A percentile compares a stretch with the other conserved stretches of the same genome.
These are phyloP conservation scores for Talpa occidentalis DNA, from an alignment of 2,113 vertebrate species.

Conservation along the genomic window DNA sequence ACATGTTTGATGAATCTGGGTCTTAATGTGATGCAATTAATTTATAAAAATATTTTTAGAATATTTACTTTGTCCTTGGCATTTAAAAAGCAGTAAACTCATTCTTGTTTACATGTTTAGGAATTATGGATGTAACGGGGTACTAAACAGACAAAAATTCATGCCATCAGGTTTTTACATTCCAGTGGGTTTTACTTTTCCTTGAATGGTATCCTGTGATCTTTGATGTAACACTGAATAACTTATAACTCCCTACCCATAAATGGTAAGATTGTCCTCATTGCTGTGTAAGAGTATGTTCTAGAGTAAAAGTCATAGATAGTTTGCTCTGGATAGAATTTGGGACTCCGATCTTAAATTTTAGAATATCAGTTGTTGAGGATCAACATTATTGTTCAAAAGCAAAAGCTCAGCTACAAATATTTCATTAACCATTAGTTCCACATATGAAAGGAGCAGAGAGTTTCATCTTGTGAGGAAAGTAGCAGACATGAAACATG, in stretches of 20 bases:
- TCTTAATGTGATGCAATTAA: background rate
- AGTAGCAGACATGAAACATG: background rate
- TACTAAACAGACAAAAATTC: background rate
- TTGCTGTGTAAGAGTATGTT: background rate
- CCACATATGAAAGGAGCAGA: background rate
- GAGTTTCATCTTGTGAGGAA: background rate
- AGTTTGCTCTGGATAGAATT: background rate
- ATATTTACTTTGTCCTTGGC: background rate
- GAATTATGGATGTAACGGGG: background rate
- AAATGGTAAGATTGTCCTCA: background rate
- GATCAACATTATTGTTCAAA: background rate
- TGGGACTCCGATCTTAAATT: background rate
- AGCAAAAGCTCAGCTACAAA: background rate
- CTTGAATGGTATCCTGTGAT: background rate
- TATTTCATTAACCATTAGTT: background rate
- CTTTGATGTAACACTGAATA: background rate
- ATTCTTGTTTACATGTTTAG: background rate
- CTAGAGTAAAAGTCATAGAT: background rate
- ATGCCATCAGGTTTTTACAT: background rate
- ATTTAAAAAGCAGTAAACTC: background rate
- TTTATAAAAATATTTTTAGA: background rate
- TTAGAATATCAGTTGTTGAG: background rate
- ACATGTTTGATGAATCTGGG: background rate
- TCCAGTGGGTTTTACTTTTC: background rate
- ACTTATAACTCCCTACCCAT: background rate